Base-by-base conservation (phyloP, 2,888 invertebrate genomes). In the Galerucella calmariensis region DNA sequence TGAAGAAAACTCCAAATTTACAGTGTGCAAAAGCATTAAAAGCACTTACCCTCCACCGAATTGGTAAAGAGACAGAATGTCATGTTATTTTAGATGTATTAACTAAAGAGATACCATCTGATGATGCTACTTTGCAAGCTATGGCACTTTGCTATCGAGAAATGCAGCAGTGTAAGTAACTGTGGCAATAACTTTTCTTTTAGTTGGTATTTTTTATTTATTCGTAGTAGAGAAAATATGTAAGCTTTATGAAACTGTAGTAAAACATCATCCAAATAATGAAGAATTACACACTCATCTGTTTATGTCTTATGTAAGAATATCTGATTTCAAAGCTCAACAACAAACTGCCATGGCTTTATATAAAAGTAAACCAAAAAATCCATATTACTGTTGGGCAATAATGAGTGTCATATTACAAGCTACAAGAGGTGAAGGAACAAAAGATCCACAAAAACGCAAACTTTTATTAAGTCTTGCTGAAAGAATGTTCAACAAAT, bases 301-400 rank as follows among this genome's bases (percentile, higher is more conserved):
- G 53, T 99, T 99, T 87, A 97, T 98, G 94, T 94, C 98, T 0
- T 95, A 98, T 85, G 98, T 98, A 5, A 91, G 98, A 46, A 90
- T 97, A 2, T 94, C 94, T 1, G 95, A 98, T 88, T 97, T 94
- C 85, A 94, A 95, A 84, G 92, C 95, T 10, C 98, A 98, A 86
- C 97, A 98, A 84, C 92, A 94, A 78, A 92, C 94, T 0, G 99
- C 98, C 0, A 91, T 98, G 90, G 91, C 93, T 12, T 89, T 99
- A 51, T 98, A 96, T 88, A 98, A 97, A 89, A 89, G 95, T 72
- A 94, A 94, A 83, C 94, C 96, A 2, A 98, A 98, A 87, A 97
- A 96, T 86, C 97, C 97, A 0, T 99, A 99, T 86, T 98, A 97
- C 86, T 98, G 97, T 87, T 99, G 99, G 99, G 95, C 96, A 24